Evolutionary conservation across 2,113 vertebrate species (phyloP).

Genomic region (Boleophthalmus pectinirostris): DNA sequence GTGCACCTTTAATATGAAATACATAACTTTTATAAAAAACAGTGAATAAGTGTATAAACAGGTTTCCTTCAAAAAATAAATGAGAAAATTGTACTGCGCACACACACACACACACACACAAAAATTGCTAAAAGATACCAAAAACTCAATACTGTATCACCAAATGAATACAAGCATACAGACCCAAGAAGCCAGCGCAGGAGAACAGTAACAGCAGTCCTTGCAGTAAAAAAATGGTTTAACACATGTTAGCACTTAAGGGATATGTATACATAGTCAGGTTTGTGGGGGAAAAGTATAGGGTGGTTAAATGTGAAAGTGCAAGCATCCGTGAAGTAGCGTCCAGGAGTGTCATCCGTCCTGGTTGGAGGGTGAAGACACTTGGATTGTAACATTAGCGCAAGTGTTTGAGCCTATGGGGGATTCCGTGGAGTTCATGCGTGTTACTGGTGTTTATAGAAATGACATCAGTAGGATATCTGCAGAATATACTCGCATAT

Average conservation of each 20-base stretch:
- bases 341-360: not conserved
- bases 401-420: not conserved
- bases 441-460: not conserved
- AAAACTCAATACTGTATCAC: too few relatives aligned
- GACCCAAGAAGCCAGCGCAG: slow-evolving; percentile 31
- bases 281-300: not conserved
- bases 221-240: slow-evolving; percentile 44
- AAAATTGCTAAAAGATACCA: too few relatives aligned
- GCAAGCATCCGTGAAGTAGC: not conserved
- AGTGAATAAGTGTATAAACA: too few relatives aligned
- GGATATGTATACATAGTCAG: not conserved
- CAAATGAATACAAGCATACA: slow-evolving; percentile 24
- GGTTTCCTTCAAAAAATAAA: too few relatives aligned
- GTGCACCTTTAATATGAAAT: too few relatives aligned
- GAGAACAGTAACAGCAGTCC: slow-evolving; percentile 50
- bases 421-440: not conserved
- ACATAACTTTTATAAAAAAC: too few relatives aligned
- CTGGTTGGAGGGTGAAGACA: not conserved
- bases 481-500: not conserved
- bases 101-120: too few relatives aligned
- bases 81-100: too few relatives aligned
- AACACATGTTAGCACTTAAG: slow-evolving; percentile 2
- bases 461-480: not conserved
- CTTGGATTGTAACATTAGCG: not conserved
- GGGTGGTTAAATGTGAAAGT: not conserved